phyloP scores from a whole-genome alignment of 2,113 vertebrate genomes.

The Fukomys damarensis region DNA sequence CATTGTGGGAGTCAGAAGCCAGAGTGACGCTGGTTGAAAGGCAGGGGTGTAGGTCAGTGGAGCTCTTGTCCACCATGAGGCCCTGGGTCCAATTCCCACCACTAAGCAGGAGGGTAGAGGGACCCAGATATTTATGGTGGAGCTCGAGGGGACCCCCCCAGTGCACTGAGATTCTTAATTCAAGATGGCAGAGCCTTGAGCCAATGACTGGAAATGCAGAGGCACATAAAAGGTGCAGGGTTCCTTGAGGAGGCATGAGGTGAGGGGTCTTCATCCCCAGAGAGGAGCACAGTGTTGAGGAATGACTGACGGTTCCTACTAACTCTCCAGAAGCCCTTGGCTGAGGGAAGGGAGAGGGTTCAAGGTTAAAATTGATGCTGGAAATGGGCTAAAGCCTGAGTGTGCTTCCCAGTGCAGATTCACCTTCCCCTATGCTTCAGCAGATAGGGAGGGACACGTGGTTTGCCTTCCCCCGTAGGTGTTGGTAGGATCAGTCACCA shows the following conservation, averaged over 20 bases:
- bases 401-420: not conserved
- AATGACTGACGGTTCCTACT: not conserved
- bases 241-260: not conserved
- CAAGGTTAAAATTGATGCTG: not conserved
- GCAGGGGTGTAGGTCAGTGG: not conserved
- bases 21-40: not conserved
- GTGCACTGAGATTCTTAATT: not conserved
- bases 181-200: not conserved
- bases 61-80: not conserved
- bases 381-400: not conserved
- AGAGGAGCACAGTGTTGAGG: not conserved
- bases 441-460: not conserved
- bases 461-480: not conserved
- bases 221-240: too few relatives aligned
- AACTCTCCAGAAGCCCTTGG: not conserved
- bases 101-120: not conserved
- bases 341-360: not conserved
- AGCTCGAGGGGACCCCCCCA: not conserved
- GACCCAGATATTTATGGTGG: not conserved
- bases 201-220: not conserved
- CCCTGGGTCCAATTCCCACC: not conserved
- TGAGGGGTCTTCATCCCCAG: not conserved
- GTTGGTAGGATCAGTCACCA: not conserved
- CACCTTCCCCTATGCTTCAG: not conserved
- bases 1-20: not conserved